Evolutionary conservation across 1,140 invertebrate species (phyloP), one percentile per base, ranked within the genome.

Genomic region (Cryptotermes secundus): DNA sequence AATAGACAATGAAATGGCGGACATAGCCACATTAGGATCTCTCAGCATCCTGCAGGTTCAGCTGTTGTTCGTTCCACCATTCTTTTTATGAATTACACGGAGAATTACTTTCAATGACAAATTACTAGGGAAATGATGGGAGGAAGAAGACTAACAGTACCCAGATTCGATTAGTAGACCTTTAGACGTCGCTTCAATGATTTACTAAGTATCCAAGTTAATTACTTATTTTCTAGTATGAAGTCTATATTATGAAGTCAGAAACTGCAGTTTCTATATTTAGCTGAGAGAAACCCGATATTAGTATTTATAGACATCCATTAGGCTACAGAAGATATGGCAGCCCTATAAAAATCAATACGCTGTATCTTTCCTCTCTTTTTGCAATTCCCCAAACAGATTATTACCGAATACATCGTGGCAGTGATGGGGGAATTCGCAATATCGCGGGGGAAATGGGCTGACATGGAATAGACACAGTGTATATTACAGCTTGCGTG

Each of bases 401-500:
- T 65, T 65, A 65, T 65, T 65, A 65, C 26, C 2, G 24, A 65
- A n/a, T 65, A 65, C 59, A 65, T 65, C 59, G 59, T 31, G 59
- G 59, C 12, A 65, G n/a, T 65, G 59, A 26, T 65, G 59, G 26
- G 59, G 59, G 16, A 65, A 16, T 65, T 3, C 2, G 59, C 59
- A 65, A 65, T 65, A 65, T 65, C 59, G 59, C 26, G 59, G n/a
- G 59, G 59, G 59, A 65, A 65, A 65, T 59, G 53, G 53, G 19
- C 59, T n/a, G 59, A 65, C 26, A 65, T n/a, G 59, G 12, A n/a
- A 26, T 65, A 65, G 19, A 65, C 59, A 65, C 59, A 59, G 53
- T 65, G 19, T 65, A 65, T 65, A 65, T 65, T 65, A 65, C n/a
- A 65, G 59, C 59, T 65, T 31, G 59, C 53, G 53, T 59, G 53